Evolutionary conservation across 2,888 invertebrate genomes (phyloP).

Genomic region (Cynaeus angustus): DNA sequence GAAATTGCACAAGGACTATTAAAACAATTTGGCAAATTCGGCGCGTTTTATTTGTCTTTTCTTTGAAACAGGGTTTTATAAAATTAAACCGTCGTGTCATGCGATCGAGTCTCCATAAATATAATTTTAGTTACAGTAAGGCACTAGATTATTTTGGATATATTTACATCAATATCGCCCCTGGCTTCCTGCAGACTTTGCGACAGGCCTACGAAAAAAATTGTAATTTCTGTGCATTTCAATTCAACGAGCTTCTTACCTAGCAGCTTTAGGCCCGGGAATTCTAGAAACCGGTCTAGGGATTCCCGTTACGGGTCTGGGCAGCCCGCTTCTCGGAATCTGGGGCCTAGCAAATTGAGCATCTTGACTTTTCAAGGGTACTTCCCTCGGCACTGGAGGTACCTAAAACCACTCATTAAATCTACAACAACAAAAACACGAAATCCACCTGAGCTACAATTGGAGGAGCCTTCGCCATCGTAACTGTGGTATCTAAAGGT

Average conservation of each 20-base stretch:
- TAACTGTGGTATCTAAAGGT: conserved; percentile 52
- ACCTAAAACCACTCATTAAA: conserved; percentile 8
- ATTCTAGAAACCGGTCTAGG: conserved; percentile 68
- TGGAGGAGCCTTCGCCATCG: conserved; percentile 11
- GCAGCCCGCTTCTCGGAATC: conserved; percentile 65
- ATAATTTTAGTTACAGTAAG: conserved; percentile 28
- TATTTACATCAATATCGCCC: conserved; percentile 23
- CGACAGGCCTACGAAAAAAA: conserved; percentile 32
- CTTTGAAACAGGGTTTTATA: neutral
- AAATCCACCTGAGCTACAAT: conserved; percentile 24
- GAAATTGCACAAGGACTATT: neutral
- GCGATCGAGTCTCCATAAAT: neutral
- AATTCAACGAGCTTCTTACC: conserved; percentile 49
- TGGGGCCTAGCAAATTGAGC: conserved; percentile 58
- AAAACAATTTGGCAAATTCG: neutral
- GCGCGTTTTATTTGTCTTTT: too few species aligned
- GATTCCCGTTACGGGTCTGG: conserved; percentile 67
- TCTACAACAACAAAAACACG: neutral
- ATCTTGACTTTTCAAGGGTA: conserved; percentile 22
- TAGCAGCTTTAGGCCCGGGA: conserved; percentile 64
- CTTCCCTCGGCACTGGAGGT: conserved; percentile 20
- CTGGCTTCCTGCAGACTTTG: conserved; percentile 36
- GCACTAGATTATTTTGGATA: conserved; percentile 34
- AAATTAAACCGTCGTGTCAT: neutral
- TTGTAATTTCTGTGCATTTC: conserved; percentile 4